phyloP scores from a whole-genome alignment of 2,797 vertebrate genomes.

The Anniella stebbinsi region DNA sequence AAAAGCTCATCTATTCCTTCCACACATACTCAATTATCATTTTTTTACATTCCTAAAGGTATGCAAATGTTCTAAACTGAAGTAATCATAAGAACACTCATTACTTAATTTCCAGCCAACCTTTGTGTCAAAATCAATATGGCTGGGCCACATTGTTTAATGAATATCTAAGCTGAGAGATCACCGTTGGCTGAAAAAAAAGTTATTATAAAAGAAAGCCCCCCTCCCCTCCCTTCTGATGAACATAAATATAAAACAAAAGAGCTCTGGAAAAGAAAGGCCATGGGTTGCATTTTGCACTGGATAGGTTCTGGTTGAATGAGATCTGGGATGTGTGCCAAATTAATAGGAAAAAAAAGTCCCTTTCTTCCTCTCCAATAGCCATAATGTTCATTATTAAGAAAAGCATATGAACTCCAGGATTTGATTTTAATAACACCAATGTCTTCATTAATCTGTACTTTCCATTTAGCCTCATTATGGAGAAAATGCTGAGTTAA shows the following conservation, averaged over 20 bases:
- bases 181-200: constrained; percentile 53
- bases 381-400: constrained; percentile 93
- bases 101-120: constrained; percentile 50
- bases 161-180: constrained; percentile 68
- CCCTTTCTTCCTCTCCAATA: constrained; percentile 90
- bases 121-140: constrained; percentile 57
- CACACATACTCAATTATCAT: neutral
- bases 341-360: constrained; percentile 88
- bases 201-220: constrained; percentile 62
- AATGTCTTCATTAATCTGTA: constrained; percentile 91
- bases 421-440: constrained; percentile 96
- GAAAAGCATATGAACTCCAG: constrained; percentile 88
- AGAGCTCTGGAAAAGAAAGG: constrained; percentile 85
- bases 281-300: constrained; percentile 88
- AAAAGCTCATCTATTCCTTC: constrained; percentile 4
- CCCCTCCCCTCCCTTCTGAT: constrained; percentile 66
- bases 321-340: constrained; percentile 96
- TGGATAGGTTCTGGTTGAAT: constrained; percentile 96
- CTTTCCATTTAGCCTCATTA: constrained; percentile 87
- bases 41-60: constrained; percentile 12
- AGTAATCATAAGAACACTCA: constrained; percentile 59
- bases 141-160: constrained; percentile 66
- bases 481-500: constrained; percentile 84
- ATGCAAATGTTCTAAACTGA: constrained; percentile 43
- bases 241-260: constrained; percentile 82